A percentile compares a stretch with the other conserved stretches of the same genome.
Evolutionary conservation across 2,113 vertebrate genomes (phyloP).

Genomic region (Misgurnus mizolepis): DNA sequence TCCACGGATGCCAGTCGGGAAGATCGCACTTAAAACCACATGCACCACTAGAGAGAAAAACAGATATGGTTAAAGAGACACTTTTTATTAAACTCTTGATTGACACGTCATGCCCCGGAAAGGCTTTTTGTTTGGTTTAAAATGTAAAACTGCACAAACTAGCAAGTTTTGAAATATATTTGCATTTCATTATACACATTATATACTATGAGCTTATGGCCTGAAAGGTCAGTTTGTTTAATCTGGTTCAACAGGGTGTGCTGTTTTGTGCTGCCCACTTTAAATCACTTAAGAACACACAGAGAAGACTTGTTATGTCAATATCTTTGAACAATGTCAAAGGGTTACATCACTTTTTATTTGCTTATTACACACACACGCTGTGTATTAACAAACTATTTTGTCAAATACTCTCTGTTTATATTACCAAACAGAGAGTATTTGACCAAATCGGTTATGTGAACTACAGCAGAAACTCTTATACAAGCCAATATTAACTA

Average conservation of each 20-base stretch:
- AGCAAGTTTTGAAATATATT: too few relatives aligned
- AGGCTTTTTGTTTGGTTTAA: too few relatives aligned
- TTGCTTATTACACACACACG: too few relatives aligned
- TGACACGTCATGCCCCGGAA: too few relatives aligned
- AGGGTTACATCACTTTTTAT: neutral
- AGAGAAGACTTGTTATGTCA: neutral
- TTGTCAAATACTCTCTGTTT: too few relatives aligned
- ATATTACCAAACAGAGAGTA: too few relatives aligned
- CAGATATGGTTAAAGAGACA: neutral
- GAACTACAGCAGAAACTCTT: neutral
- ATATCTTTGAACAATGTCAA: neutral
- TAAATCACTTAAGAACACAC: too few relatives aligned
- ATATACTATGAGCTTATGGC: neutral
- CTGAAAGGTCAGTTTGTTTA: neutral
- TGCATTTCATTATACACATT: too few relatives aligned
- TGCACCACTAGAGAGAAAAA: slow-evolving; percentile 82
- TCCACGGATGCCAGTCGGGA: slow-evolving; percentile 89
- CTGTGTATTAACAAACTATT: neutral
- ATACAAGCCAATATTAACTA: neutral
- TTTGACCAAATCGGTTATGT: too few relatives aligned
- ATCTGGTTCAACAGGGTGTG: neutral
- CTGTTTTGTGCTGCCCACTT: neutral
- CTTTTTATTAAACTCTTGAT: too few relatives aligned
- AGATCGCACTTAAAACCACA: slow-evolving; percentile 93
- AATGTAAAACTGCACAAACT: too few relatives aligned